Conservation (phyloP, 2,888 invertebrate genomes). For the Blera fallax region DNA sequence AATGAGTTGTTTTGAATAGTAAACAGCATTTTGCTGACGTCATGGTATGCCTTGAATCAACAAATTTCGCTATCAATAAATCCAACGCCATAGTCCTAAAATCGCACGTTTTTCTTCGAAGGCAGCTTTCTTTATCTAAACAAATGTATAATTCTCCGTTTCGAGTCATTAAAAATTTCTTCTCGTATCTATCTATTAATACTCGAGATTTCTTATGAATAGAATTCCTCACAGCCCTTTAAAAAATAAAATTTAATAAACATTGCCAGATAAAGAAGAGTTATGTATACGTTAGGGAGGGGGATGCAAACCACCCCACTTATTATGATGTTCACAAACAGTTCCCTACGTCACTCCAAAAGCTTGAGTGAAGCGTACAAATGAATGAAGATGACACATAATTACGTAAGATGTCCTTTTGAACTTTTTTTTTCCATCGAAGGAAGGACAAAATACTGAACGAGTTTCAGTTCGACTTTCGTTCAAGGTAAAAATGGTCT, state of each 20-base stretch:
- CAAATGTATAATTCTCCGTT: too few relatives aligned
- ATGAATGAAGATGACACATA: conserved; percentile 57
- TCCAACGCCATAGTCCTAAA: too few relatives aligned
- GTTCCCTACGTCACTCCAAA: conserved; percentile 9
- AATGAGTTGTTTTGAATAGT: too few relatives aligned
- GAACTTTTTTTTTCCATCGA: conserved; percentile 22
- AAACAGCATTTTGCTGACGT: too few relatives aligned
- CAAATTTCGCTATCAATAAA: too few relatives aligned
- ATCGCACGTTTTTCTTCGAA: too few relatives aligned
- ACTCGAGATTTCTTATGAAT: neutral
- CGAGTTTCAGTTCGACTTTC: conserved; percentile 26
- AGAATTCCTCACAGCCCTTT: neutral
- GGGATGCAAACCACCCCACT: too few relatives aligned
- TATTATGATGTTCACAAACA: conserved; percentile 1
- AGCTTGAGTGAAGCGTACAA: conserved; percentile 25
- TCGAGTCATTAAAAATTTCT: too few relatives aligned
- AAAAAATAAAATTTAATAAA: neutral
- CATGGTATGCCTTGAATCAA: too few relatives aligned
- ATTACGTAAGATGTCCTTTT: conserved; percentile 50
- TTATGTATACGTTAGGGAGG: too few relatives aligned
- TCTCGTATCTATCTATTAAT: neutral
- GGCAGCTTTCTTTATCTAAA: too few relatives aligned
- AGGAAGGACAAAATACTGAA: conserved; percentile 18
- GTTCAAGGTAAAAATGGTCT: neutral
- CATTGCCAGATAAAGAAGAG: neutral